Conservation (phyloP, 2,888 invertebrate genomes). For the Netelia virgata region DNA sequence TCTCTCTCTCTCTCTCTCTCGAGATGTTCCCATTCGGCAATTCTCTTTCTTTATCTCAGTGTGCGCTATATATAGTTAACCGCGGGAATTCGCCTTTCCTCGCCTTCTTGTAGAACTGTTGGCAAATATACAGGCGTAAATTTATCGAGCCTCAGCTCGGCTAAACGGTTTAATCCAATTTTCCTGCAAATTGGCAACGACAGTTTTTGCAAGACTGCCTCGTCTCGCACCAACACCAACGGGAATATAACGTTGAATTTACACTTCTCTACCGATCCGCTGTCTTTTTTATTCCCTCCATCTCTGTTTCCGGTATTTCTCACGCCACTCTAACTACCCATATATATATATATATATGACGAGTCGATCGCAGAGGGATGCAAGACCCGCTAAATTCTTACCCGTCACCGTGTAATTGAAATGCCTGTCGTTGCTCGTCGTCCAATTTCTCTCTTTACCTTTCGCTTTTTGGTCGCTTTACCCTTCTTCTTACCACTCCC, state of each 20-base stretch:
- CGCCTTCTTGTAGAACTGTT: conserved; percentile 65
- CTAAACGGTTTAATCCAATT: conserved; percentile 76
- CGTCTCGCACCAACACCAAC: conserved; percentile 50
- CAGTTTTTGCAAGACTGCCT: conserved; percentile 71
- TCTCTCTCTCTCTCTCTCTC: conserved; percentile 41
- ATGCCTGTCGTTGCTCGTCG: conserved; percentile 62
- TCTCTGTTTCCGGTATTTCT: conserved; percentile 58
- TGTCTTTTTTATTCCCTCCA: conserved; percentile 21
- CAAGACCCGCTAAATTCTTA: conserved; percentile 62
- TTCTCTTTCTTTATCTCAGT: conserved; percentile 5
- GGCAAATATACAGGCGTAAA: conserved; percentile 73
- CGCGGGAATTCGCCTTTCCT: conserved; percentile 63
- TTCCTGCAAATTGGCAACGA: conserved; percentile 74
- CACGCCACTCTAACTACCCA: neutral
- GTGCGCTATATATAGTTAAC: neutral
- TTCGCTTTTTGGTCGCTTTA: neutral
- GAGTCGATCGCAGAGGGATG: neutral
- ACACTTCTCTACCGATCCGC: conserved; percentile 24
- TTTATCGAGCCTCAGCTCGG: conserved; percentile 72
- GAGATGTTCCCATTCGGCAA: conserved; percentile 3
- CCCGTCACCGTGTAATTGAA: conserved; percentile 68
- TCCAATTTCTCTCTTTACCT: conserved; percentile 10
- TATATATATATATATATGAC: neutral
- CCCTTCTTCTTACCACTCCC: neutral
- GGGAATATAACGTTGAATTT: conserved; percentile 33